These are phyloP conservation scores for Steatocranus sp. DNA, from an alignment of 2,797 vertebrate genomes.

Conservation along the genomic window DNA sequence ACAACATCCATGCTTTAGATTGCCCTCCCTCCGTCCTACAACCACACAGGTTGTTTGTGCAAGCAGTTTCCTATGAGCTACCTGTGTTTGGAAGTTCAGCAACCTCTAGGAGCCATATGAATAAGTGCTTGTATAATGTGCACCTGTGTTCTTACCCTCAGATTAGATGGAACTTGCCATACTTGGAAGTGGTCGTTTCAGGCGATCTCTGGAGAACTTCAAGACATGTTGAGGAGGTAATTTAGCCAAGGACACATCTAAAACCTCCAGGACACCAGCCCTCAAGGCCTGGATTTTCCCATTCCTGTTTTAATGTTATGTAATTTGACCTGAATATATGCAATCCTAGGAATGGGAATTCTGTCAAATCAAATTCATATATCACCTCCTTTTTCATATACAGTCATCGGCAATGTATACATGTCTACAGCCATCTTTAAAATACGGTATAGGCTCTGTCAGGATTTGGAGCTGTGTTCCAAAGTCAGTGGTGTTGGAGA, in stretches of 20 bases:
- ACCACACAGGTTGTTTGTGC: not conserved
- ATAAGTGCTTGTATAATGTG: not conserved
- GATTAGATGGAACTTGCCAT: not conserved
- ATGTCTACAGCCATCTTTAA: not conserved
- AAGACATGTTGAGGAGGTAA: rapidly evolving
- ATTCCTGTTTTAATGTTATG: not conserved
- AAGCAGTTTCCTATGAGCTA: not conserved
- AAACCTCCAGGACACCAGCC: not conserved
- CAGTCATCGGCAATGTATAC: not conserved
- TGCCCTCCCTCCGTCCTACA: not conserved
- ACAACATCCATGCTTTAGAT: not conserved
- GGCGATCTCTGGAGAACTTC: not conserved
- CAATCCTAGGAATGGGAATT: not conserved
- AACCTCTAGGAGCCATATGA: not conserved
- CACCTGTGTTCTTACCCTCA: not conserved
- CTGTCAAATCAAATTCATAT: not conserved
- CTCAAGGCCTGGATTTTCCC: not conserved
- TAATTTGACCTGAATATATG: not conserved
- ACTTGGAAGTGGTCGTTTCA: not conserved
- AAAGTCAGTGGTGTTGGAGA: not conserved
- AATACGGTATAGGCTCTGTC: not conserved
- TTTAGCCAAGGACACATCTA: not conserved
- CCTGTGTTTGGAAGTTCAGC: not conserved
- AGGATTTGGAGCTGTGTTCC: not conserved
- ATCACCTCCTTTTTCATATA: rapidly evolving